Conservation (phyloP, 1,140 invertebrate genomes). For the fruit fly (Drosophila melanogaster) region Release_6_plus_ISO1_MT NC_004354.4:18112501-18113000, state of each 20-base stretch:
- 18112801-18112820: constrained; percentile 17
- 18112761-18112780: constrained; percentile 12
- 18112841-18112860: constrained; percentile 49
- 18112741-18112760: constrained; percentile 26
- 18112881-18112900: constrained; percentile 16
- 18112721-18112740: constrained; percentile 6
- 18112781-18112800: constrained; percentile 26
- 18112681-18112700: constrained; percentile 7
- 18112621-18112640: constrained; percentile 95
- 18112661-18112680: constrained; percentile 85
- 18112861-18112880: constrained; percentile 30
- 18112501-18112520: constrained; percentile 56
- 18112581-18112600: constrained; percentile 99
- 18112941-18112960: constrained; percentile 18
- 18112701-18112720: constrained; percentile 5
- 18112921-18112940: constrained; percentile 31
- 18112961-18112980: constrained; percentile 1
- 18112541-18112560: constrained; percentile 85
- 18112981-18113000: constrained; percentile 26
- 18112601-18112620: constrained; percentile 96
- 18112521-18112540: constrained; percentile 47
- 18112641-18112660: constrained; percentile 92
- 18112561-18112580: constrained; percentile 98
- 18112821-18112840: constrained; percentile 47
- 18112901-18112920: constrained; percentile 27